Base-by-base conservation (phyloP, 2,888 invertebrate genomes). In the Masnerella sp. region DNA sequence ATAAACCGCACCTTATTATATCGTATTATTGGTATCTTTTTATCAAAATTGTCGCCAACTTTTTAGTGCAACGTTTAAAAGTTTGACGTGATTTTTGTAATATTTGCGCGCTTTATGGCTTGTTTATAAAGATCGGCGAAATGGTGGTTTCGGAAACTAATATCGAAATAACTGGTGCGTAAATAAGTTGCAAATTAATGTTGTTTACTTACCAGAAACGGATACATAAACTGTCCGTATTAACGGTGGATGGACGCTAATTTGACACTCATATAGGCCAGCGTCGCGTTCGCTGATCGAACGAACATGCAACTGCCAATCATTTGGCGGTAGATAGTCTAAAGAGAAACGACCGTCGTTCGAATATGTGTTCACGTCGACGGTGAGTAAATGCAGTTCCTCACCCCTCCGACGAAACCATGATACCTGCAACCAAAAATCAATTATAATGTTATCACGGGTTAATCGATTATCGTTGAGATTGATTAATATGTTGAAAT, bases 241-340 rank as follows among this genome's bases (percentile, higher is more conserved):
- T 64, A 93, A 87, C 7, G 94, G 93, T 5, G 94, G 94, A 86
- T 94, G 93, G 12, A 92, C 91, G n/a, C 93, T 93, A 76, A 94
- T 92, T 88, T 94, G 94, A 80, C 94, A 94, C 87, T 94, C 94
- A 87, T 94, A 94, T 79, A 90, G 91, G n/a, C 94, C 94, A 75
- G 93, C 92, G 83, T 94, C 94, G 59, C 92, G 89, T 83, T 93
- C 93, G 67, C 92, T 92, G 75, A 93, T 92, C 83, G 92, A 93
- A 84, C 92, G 91, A 59, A 94, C 91, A 74, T 91, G 90, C 67
- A 94, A 89, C 75, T 93, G 91, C 94, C 94, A 94, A 84, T 94
- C 92, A 82, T 93, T 93, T 5, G 94, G 93, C 64, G 91, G 91
- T 79, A 92, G 91, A 83, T 92, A 92, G 65, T 91, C 91, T 54